phyloP scores from a whole-genome alignment of 2,797 vertebrate species.

The Cossypha dichroa region DNA sequence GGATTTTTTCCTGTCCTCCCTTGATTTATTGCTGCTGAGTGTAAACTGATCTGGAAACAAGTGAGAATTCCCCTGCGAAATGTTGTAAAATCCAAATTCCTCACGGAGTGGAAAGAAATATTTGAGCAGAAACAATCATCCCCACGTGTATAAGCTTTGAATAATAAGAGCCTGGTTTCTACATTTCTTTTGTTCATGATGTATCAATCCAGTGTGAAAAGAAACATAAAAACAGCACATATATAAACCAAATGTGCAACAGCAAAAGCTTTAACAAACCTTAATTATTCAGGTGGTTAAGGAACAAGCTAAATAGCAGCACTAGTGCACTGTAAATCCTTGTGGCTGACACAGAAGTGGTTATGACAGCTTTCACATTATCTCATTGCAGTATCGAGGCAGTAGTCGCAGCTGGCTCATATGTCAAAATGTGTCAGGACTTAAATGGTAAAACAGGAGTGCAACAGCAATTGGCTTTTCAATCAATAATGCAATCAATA shows the following conservation, averaged over 20 bases:
- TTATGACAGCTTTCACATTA: conserved; percentile 82
- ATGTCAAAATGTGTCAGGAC: conserved; percentile 86
- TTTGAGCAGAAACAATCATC: conserved; percentile 47
- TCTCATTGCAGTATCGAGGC: conserved; percentile 79
- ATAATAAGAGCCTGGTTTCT: conserved; percentile 52
- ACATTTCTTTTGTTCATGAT: conserved; percentile 59
- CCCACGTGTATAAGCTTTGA: conserved; percentile 33
- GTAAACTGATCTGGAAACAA: conserved; percentile 68
- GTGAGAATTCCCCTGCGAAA: conserved; percentile 55
- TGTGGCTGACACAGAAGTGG: conserved; percentile 75
- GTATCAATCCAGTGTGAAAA: conserved; percentile 21
- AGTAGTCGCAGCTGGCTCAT: conserved; percentile 82
- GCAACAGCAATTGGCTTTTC: conserved; percentile 87
- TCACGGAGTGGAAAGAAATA: conserved; percentile 35
- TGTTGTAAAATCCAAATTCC: conserved; percentile 69
- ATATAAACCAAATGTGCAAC: conserved; percentile 17
- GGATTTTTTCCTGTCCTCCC: conserved; percentile 17
- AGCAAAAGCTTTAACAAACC: conserved; percentile 70
- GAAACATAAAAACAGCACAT: conserved; percentile 50
- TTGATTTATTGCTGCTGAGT: conserved; percentile 62
- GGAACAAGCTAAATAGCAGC: conserved; percentile 72
- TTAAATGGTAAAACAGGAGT: conserved; percentile 85
- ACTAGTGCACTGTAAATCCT: conserved; percentile 73
- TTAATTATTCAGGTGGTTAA: conserved; percentile 80
- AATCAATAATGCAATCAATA: conserved; percentile 87